Percentiles rank a stretch among this genome's conserved stretches.
These are phyloP conservation scores for Phalacrocorax pelagicus DNA, from an alignment of 2,113 vertebrate species.

Conservation along the genomic window DNA sequence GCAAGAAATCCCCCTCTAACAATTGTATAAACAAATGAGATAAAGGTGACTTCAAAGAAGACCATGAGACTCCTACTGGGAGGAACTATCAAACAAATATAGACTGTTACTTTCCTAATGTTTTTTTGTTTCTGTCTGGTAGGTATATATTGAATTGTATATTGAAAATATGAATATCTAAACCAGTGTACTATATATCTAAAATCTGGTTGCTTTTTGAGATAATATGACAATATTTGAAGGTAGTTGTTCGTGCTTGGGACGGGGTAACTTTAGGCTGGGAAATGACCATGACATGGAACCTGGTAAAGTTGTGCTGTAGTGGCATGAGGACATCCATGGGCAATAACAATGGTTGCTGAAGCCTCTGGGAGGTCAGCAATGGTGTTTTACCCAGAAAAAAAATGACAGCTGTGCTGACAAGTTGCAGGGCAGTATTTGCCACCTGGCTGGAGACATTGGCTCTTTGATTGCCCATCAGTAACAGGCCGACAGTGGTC, in stretches of 20 bases:
- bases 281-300: rapidly evolving
- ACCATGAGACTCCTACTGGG: background rate
- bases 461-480: background rate
- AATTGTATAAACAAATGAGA: background rate
- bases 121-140: background rate
- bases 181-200: background rate
- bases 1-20: background rate
- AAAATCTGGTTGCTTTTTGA: background rate
- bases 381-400: background rate
- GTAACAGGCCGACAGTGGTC: background rate
- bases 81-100: background rate
- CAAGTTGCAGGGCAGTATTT: background rate
- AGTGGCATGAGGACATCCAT: rapidly evolving
- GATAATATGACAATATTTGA: background rate
- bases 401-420: background rate
- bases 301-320: background rate
- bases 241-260: background rate
- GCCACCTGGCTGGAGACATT: background rate
- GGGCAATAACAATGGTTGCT: background rate
- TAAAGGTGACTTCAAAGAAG: background rate
- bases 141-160: background rate
- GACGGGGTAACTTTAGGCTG: background rate
- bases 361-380: background rate
- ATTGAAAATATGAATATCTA: background rate
- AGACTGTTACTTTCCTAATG: background rate